phyloP scores from a whole-genome alignment of 2,113 vertebrate genomes.

The Eublepharis macularius region DNA sequence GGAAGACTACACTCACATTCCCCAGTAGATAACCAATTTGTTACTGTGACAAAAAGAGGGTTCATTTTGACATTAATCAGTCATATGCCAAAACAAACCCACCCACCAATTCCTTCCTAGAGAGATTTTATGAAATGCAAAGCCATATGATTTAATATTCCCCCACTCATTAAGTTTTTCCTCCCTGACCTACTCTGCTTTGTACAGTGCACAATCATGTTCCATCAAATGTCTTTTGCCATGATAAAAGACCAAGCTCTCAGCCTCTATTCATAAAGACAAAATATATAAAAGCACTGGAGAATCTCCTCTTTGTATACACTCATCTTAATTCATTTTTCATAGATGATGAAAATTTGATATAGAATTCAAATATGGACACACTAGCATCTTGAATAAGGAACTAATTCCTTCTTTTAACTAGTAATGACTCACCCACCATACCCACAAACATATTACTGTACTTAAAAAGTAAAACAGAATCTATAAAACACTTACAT shows the following conservation, averaged over 20 bases:
- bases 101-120: background rate
- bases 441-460: background rate
- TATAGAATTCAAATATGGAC: background rate
- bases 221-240: background rate
- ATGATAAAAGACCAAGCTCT: background rate
- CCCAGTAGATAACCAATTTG: background rate
- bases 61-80: background rate
- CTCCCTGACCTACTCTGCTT: background rate
- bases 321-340: background rate
- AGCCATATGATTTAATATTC: background rate
- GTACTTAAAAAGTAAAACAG: background rate
- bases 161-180: too few species aligned
- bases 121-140: background rate
- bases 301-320: background rate
- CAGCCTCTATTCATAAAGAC: background rate
- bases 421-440: background rate
- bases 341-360: background rate
- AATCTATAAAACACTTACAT: conserved; percentile 84
- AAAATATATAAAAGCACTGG: background rate
- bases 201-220: background rate
- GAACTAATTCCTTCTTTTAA: background rate
- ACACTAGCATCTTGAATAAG: background rate
- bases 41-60: background rate
- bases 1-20: background rate
- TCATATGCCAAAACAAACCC: background rate